Evolutionary conservation across 2,797 vertebrate species (phyloP).

Genomic region (Pitangus sulphuratus): DNA sequence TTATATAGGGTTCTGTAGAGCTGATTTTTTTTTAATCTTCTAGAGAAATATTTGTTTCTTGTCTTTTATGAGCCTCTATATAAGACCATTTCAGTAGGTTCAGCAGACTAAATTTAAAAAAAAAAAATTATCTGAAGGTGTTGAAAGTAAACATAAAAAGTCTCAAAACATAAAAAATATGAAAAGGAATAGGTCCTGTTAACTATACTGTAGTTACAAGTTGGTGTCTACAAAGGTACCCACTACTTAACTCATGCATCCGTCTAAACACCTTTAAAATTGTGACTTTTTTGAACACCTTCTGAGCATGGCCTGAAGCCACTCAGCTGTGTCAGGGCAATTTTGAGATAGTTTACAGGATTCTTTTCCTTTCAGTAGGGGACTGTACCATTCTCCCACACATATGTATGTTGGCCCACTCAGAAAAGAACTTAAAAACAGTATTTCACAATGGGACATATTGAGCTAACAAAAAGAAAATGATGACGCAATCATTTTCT

Average conservation of each 20-base stretch:
- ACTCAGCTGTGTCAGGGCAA: neutral
- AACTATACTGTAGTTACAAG: neutral
- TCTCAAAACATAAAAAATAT: neutral
- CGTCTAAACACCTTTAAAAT: neutral
- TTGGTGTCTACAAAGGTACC: neutral
- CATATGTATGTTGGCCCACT: neutral
- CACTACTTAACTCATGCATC: neutral
- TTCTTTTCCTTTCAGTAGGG: neutral
- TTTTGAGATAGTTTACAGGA: neutral
- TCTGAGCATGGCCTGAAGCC: neutral
- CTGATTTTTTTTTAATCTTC: neutral
- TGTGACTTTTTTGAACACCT: neutral
- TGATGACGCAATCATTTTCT: neutral
- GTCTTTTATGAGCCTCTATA: neutral
- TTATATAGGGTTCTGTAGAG: neutral
- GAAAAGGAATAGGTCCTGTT: neutral
- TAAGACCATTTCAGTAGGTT: neutral
- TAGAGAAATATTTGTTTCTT: neutral
- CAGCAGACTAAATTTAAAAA: neutral
- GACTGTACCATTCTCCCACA: neutral
- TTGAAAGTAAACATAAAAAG: neutral
- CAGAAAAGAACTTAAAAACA: neutral
- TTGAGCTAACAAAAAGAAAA: neutral
- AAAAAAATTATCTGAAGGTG: neutral
- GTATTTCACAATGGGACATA: neutral